phyloP scores from a whole-genome alignment of 2,797 vertebrate genomes.

The Schizopygopsis malacanthus region DNA sequence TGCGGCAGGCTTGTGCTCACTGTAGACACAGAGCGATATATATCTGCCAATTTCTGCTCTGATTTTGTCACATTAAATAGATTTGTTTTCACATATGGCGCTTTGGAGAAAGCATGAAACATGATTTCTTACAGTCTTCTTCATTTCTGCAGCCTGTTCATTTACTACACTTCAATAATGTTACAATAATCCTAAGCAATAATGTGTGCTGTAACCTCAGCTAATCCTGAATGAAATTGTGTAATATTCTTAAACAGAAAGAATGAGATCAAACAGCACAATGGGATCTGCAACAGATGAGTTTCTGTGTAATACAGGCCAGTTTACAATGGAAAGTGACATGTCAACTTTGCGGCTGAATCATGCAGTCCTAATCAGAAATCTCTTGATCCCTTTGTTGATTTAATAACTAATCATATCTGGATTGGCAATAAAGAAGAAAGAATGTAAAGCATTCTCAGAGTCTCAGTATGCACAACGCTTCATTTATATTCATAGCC shows the following conservation, averaged over 20 bases:
- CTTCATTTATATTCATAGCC: slow-evolving; percentile 22
- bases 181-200: slow-evolving; percentile 22
- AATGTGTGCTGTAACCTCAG: slow-evolving; percentile 22
- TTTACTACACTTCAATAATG: slow-evolving; percentile 37
- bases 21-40: slow-evolving; percentile 41
- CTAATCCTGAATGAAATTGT: slow-evolving; percentile 30
- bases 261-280: slow-evolving; percentile 37
- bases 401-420: slow-evolving; percentile 33
- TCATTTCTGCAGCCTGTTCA: slow-evolving; percentile 14
- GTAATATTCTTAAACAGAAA: slow-evolving; percentile 36
- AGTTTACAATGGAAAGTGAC: slow-evolving; percentile 13
- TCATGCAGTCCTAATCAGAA: slow-evolving; percentile 13
- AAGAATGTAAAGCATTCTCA: slow-evolving; percentile 30
- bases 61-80: slow-evolving; percentile 34
- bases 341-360: slow-evolving; percentile 11
- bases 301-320: slow-evolving; percentile 38
- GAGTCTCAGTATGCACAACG: neutral
- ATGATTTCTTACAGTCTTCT: slow-evolving; percentile 19
- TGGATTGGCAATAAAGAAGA: neutral
- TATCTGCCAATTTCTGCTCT: slow-evolving; percentile 35
- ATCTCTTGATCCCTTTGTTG: slow-evolving; percentile 6
- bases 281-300: slow-evolving; percentile 24
- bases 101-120: slow-evolving; percentile 7
- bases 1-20: slow-evolving; percentile 18
- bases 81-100: slow-evolving; percentile 37